phyloP scores from a whole-genome alignment of 2,113 vertebrate species.

The Tenrec ecaudatus region DNA sequence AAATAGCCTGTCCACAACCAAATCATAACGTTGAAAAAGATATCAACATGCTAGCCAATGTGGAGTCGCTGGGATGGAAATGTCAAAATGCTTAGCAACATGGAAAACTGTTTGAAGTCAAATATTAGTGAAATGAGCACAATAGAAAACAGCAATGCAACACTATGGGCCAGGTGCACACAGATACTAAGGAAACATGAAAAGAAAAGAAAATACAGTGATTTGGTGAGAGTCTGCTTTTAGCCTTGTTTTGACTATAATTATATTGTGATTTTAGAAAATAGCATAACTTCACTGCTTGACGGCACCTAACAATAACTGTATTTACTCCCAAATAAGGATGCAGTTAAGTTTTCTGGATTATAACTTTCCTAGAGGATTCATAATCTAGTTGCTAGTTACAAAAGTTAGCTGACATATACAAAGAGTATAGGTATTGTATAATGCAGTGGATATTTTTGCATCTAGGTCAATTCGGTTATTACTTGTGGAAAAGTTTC shows the following conservation, averaged over 20 bases:
- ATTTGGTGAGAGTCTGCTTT: conserved; percentile 21
- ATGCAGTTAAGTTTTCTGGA: not conserved
- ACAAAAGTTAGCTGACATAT: not conserved
- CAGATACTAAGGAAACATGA: not conserved
- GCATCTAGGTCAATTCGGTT: not conserved
- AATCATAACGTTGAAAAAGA: conserved; percentile 46
- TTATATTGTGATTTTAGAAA: conserved; percentile 33
- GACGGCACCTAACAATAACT: not conserved
- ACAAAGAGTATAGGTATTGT: not conserved
- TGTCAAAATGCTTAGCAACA: conserved; percentile 18
- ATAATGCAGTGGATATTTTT: conserved; percentile 21
- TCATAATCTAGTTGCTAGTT: conserved; percentile 17
- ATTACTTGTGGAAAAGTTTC: conserved; percentile 47
- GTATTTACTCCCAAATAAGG: not conserved
- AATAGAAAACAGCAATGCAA: not conserved
- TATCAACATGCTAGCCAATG: conserved; percentile 1
- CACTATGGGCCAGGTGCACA: not conserved
- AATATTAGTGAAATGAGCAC: conserved; percentile 31
- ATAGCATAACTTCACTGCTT: not conserved
- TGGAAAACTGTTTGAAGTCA: not conserved
- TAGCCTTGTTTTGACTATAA: not conserved
- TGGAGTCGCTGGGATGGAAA: conserved; percentile 18
- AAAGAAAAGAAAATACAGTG: not conserved
- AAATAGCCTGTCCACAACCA: conserved; percentile 30
- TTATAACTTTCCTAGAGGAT: not conserved